Conservation (phyloP, 2,797 vertebrate genomes). For the Etheostoma perlongum region DNA sequence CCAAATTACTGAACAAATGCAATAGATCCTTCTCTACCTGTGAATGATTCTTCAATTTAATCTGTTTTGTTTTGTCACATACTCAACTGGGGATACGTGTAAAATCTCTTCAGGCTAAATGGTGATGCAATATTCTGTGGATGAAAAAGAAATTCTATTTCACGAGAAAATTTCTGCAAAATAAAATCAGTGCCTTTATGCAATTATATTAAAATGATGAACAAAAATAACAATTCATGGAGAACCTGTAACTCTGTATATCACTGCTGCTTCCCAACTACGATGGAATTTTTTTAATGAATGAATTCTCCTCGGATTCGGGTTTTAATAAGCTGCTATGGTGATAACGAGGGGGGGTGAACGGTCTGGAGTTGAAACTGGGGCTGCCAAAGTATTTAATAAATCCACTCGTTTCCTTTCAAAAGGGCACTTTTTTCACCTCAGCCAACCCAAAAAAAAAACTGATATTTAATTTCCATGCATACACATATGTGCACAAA, state of each 20-base stretch:
- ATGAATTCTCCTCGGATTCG: background rate
- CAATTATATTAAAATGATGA: background rate
- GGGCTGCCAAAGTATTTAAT: background rate
- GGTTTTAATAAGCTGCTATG: slow-evolving; percentile 13
- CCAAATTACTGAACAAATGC: slow-evolving; percentile 8
- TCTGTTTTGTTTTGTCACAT: slow-evolving; percentile 2
- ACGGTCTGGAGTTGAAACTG: background rate
- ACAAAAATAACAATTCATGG: background rate
- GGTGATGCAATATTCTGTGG: background rate
- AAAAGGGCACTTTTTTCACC: background rate
- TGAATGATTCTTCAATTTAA: slow-evolving; percentile 17
- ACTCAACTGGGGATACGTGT: background rate
- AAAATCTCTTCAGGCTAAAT: slow-evolving; percentile 1
- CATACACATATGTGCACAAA: background rate
- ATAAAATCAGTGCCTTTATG: background rate
- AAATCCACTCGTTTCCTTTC: background rate
- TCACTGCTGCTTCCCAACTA: background rate
- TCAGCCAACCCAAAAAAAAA: background rate
- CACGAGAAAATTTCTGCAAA: background rate
- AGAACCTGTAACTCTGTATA: background rate
- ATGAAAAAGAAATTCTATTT: background rate
- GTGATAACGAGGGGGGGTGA: background rate
- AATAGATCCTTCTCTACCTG: background rate
- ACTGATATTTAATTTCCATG: background rate
- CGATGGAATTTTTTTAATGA: background rate